Percentiles rank a stretch among this genome's conserved stretches.
Evolutionary conservation across 2,888 invertebrate genomes (phyloP).

Genomic region (Pollenia angustigena): DNA sequence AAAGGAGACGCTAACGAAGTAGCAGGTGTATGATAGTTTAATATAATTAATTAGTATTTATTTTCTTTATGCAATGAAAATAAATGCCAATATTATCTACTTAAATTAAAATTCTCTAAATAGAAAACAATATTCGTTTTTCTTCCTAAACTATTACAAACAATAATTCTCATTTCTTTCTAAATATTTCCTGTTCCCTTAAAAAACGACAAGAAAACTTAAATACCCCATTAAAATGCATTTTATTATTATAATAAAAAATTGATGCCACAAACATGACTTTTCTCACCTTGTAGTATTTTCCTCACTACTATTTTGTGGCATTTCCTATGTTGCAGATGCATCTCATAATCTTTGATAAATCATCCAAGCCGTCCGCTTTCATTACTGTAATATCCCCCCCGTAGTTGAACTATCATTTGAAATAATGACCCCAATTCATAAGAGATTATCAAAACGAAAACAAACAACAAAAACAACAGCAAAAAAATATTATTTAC

Average conservation of each 20-base stretch:
- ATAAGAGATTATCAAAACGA: slow-evolving; percentile 63
- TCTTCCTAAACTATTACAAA: too few relatives aligned
- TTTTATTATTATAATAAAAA: background rate
- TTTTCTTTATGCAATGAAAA: too few relatives aligned
- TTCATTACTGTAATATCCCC: background rate
- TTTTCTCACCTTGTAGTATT: background rate
- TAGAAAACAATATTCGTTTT: too few relatives aligned
- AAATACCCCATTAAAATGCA: slow-evolving; percentile 12
- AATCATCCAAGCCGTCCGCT: slow-evolving; percentile 4
- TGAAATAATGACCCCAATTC: slow-evolving; percentile 63
- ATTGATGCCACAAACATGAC: background rate
- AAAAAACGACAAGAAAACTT: background rate
- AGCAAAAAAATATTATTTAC: slow-evolving; percentile 52
- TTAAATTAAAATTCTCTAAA: too few relatives aligned
- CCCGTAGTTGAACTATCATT: slow-evolving; percentile 55
- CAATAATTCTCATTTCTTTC: too few relatives aligned
- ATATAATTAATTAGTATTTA: too few relatives aligned
- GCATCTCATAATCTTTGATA: slow-evolving; percentile 5
- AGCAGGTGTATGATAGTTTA: too few relatives aligned
- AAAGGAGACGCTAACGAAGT: too few relatives aligned
- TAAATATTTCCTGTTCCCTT: background rate
- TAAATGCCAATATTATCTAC: too few relatives aligned
- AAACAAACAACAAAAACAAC: background rate
- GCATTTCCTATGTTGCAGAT: background rate
- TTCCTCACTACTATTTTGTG: background rate